Evolutionary conservation across 2,888 invertebrate species (phyloP).

Genomic region (Ormyrus rosae): DNA sequence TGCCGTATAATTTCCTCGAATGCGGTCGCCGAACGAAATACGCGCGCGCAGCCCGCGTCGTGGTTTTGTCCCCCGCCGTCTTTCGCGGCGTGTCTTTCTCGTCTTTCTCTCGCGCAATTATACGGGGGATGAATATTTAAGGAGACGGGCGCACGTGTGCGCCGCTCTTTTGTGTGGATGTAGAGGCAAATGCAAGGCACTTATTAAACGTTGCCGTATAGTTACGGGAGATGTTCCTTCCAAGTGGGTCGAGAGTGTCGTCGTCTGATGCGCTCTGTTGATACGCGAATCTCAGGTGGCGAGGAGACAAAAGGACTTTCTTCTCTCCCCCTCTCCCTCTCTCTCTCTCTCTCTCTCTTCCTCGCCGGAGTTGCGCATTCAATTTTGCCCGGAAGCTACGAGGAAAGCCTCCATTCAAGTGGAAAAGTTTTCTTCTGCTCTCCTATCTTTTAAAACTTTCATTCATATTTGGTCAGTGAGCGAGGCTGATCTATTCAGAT

Average conservation of each 20-base stretch:
- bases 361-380: conserved; percentile 6
- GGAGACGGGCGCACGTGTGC: not conserved
- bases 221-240: not conserved
- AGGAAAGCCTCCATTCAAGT: conserved; percentile 10
- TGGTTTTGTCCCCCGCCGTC: too few species aligned
- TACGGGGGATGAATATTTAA: conserved; percentile 31
- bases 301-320: conserved; percentile 30
- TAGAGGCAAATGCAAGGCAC: not conserved
- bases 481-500: too few species aligned
- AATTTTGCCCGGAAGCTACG: conserved; percentile 18
- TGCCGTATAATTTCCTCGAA: conserved; percentile 3
- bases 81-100: too few species aligned
- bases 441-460: too few species aligned
- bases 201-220: conserved; percentile 1
- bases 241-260: conserved; percentile 42
- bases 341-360: conserved; percentile 7
- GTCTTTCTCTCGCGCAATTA: not conserved
- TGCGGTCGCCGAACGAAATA: not conserved
- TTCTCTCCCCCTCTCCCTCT: not conserved
- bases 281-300: conserved; percentile 37
- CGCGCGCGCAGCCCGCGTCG: too few species aligned
- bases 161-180: too few species aligned
- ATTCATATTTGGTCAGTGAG: too few species aligned
- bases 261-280: conserved; percentile 20
- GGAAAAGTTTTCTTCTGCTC: conserved; percentile 10